Percentiles rank a stretch among this genome's conserved stretches.
Conservation (phyloP, 1,140 invertebrate genomes). For the Pollicipes pollicipes region DNA sequence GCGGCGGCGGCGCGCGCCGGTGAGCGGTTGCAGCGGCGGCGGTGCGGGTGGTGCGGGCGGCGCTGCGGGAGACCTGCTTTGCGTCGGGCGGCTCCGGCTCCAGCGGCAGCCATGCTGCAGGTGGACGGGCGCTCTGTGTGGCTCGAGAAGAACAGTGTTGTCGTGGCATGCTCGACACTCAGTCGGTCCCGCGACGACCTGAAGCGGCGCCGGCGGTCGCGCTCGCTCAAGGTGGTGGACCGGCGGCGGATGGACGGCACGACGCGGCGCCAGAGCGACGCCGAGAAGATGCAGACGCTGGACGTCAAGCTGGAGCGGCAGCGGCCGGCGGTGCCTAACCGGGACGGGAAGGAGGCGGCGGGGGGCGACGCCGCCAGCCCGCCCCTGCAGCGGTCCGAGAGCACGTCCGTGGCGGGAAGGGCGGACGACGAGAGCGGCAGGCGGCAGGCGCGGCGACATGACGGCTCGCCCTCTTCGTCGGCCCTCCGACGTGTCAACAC, state of each 20-base stretch:
- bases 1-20: too few species aligned
- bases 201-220: neutral
- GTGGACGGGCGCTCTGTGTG: slow-evolving; percentile 1
- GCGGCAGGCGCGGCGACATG: neutral
- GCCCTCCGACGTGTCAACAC: neutral
- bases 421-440: too few species aligned
- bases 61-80: neutral
- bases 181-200: slow-evolving; percentile 24
- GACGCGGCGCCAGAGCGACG: neutral
- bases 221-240: neutral
- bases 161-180: neutral
- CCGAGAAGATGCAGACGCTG: neutral
- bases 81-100: too few species aligned
- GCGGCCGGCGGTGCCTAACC: neutral
- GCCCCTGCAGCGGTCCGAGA: neutral
- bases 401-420: neutral
- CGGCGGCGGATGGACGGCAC: neutral
- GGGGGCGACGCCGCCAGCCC: neutral
- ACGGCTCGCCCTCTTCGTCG: neutral
- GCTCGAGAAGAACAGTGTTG: slow-evolving; percentile 5
- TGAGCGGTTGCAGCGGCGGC: neutral
- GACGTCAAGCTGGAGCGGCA: neutral
- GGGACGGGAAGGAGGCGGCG: neutral
- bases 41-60: neutral
- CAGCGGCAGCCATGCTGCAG: slow-evolving; percentile 6